phyloP scores from a whole-genome alignment of 2,797 vertebrate species.

The Acropternis orthonyx region DNA sequence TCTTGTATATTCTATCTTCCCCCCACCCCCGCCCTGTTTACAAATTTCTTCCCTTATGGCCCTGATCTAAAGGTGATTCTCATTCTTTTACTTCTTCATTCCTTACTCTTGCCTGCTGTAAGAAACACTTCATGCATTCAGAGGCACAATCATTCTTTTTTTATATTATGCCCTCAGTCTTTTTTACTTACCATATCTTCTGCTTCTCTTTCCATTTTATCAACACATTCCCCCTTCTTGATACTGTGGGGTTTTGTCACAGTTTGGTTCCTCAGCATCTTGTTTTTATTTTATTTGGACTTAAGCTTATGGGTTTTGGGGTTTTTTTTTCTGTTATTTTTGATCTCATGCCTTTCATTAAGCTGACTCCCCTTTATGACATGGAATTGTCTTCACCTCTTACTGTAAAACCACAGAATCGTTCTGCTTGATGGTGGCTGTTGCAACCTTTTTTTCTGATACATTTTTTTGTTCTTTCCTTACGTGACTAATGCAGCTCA shows the following conservation, averaged over 20 bases:
- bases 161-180: neutral
- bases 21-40: neutral
- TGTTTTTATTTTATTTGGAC: neutral
- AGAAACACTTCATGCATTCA: neutral
- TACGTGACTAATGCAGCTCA: neutral
- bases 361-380: neutral
- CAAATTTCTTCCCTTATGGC: neutral
- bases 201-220: neutral
- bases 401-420: neutral
- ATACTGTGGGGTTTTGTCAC: neutral
- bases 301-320: neutral
- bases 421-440: neutral
- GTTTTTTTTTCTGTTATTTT: neutral
- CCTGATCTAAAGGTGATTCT: neutral
- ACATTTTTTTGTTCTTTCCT: neutral
- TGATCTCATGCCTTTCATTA: neutral
- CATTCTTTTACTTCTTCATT: neutral
- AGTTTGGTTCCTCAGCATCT: neutral
- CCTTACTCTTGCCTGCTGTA: neutral
- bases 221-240: neutral
- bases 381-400: neutral
- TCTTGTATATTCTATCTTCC: neutral
- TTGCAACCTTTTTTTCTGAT: neutral
- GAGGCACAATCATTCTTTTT: neutral
- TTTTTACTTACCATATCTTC: neutral